A percentile compares a stretch with the other conserved stretches of the same genome.
Conservation (phyloP, 2,888 invertebrate genomes). For the Schizotus pectinicornis region DNA sequence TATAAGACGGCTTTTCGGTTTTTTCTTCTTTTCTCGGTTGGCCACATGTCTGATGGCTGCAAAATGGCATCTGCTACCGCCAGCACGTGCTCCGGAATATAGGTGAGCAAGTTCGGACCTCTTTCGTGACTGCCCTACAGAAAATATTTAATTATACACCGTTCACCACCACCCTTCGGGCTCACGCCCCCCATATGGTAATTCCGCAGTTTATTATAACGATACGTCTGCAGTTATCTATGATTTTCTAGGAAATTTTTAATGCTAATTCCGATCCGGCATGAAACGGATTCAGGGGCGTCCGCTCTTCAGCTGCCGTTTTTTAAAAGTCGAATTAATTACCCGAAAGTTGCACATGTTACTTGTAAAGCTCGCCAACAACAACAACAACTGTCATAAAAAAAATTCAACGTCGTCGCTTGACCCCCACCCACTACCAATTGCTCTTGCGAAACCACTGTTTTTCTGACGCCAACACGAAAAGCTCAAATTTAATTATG, state of each 20-base stretch:
- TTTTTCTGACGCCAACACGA: slow-evolving; percentile 5
- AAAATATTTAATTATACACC: slow-evolving; percentile 39
- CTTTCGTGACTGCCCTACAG: slow-evolving; percentile 41
- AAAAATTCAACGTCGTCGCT: not conserved
- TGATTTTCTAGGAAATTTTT: slow-evolving; percentile 40
- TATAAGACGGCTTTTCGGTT: slow-evolving; percentile 44
- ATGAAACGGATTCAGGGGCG: slow-evolving; percentile 32
- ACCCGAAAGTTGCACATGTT: slow-evolving; percentile 16
- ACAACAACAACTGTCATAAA: not conserved
- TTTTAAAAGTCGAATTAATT: slow-evolving; percentile 23
- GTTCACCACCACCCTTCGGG: slow-evolving; percentile 16
- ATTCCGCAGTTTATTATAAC: slow-evolving; percentile 39
- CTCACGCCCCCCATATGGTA: slow-evolving; percentile 22
- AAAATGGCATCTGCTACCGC: slow-evolving; percentile 54
- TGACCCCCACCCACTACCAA: slow-evolving; percentile 8
- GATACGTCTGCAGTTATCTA: slow-evolving; percentile 37
- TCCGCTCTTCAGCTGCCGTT: slow-evolving; percentile 14
- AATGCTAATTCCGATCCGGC: slow-evolving; percentile 39
- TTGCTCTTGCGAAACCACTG: slow-evolving; percentile 6
- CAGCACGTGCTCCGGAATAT: slow-evolving; percentile 49
- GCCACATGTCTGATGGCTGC: slow-evolving; percentile 47
- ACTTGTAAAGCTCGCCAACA: not conserved
- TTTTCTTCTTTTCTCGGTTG: slow-evolving; percentile 29
- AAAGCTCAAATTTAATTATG: slow-evolving; percentile 13
- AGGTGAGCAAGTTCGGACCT: slow-evolving; percentile 46